Evolutionary conservation across 2,888 invertebrate species (phyloP), one percentile per base, ranked within the genome.

Genomic region (Oscheius sp.): DNA sequence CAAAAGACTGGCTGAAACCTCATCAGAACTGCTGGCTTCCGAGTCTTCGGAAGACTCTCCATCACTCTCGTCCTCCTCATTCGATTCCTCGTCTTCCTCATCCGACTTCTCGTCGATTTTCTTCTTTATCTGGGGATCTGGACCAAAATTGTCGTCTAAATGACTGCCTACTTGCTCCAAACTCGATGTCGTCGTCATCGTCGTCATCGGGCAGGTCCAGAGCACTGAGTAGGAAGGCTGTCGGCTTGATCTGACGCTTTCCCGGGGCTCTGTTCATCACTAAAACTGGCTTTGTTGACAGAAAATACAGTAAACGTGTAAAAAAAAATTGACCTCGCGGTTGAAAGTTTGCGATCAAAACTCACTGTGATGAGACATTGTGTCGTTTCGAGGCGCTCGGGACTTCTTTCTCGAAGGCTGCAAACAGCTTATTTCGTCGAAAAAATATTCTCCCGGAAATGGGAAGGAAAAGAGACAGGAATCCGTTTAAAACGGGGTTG

Each of bases 161-260:
- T 47, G 13, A 32, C 21, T 42, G 5, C 55, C n/a, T n/a, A 59
- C 2, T 29, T 21, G 57, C 48, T 74, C 81, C 80, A 10, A 79
- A 75, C 32, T 78, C 80, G 59, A 86, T 84, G 48, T 85, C 85
- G 42, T 87, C 87, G 50, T 88, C 88, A n/a, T 85, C 85, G 9
- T 87, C 88, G 9, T 82, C 84, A 48, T 75, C 81, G n/a, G 50
- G 74, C 9, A 73, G 60, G 10, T 74, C 65, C 9, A 74, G 68
- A 10, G 76, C 59, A 21, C 79, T 75, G 32, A 83, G 60, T 51
- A 84, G 71, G 0, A 80, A 80, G 9, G 83, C 79, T n/a, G 79
- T 86, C 29, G 88, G 86, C 75, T 89, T 87, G 48, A 89, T 84
- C 72, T 85, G 84, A 3, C 88, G 80, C 60, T 88, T 88, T 9